Conservation (phyloP, 2,888 invertebrate genomes). For the Xanthia icteritia region DNA sequence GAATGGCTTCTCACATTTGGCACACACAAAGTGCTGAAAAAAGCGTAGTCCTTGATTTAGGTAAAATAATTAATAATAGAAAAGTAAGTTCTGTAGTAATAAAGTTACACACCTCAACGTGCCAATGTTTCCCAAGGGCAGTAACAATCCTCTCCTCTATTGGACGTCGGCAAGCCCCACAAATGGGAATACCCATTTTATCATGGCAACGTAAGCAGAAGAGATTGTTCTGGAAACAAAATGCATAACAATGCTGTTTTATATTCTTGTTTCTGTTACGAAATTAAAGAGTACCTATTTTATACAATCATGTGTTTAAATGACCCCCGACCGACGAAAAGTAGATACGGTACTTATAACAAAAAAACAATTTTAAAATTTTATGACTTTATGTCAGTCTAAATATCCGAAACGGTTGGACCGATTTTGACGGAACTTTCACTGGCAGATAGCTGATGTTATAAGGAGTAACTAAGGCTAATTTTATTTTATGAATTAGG, state of each 20-base stretch:
- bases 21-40: constrained; percentile 99
- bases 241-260: neutral
- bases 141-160: constrained; percentile 99
- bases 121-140: constrained; percentile 99
- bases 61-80: constrained; percentile 1
- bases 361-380: too few relatives aligned
- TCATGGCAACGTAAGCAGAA: constrained; percentile 99
- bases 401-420: too few relatives aligned
- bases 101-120: constrained; percentile 94
- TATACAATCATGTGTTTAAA: neutral
- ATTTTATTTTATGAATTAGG: too few relatives aligned
- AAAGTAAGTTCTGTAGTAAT: neutral
- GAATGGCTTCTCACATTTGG: constrained; percentile 99
- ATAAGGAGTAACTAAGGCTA: too few relatives aligned
- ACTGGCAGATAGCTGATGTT: too few relatives aligned
- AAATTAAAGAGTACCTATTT: neutral
- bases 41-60: neutral
- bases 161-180: constrained; percentile 99
- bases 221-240: constrained; percentile 94
- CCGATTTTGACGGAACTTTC: too few relatives aligned
- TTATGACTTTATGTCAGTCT: too few relatives aligned
- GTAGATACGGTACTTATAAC: too few relatives aligned
- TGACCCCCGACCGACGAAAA: too few relatives aligned
- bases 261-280: neutral
- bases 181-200: constrained; percentile 99